Percentiles rank a stretch among this genome's conserved stretches.
phyloP scores from a whole-genome alignment of 1,140 invertebrate genomes.

The Apocrypta bakeri region DNA sequence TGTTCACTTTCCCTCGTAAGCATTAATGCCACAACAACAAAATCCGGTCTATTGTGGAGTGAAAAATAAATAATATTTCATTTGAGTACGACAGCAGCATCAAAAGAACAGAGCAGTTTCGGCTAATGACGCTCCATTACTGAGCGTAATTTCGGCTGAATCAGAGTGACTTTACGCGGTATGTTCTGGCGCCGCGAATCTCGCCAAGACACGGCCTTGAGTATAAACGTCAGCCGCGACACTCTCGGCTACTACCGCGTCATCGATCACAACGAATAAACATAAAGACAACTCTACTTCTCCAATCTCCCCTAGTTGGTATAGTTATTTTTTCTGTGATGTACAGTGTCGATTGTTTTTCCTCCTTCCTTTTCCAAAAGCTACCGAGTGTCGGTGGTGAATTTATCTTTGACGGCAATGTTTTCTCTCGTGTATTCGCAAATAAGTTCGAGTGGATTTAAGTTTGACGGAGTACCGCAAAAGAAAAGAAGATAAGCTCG shows the following conservation, averaged over 20 bases:
- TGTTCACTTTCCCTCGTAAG: not conserved
- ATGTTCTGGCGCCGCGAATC: not conserved
- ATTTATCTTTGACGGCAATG: not conserved
- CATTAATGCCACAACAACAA: not conserved
- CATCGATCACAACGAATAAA: slow-evolving; percentile 34
- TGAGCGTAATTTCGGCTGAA: slow-evolving; percentile 42
- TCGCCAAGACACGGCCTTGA: not conserved
- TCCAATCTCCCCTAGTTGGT: not conserved
- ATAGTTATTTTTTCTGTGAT: not conserved
- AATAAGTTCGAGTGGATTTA: slow-evolving; percentile 13
- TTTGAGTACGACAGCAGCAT: not conserved
- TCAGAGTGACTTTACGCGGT: slow-evolving; percentile 43
- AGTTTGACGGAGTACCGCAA: not conserved
- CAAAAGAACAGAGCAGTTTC: not conserved
- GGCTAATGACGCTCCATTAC: slow-evolving; percentile 40
- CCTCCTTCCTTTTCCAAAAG: not conserved
- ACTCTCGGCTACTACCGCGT: not conserved
- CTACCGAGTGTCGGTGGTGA: not conserved
- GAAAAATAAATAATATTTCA: slow-evolving; percentile 37
- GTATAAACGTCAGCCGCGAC: slow-evolving; percentile 38
- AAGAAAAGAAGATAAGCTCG: not conserved
- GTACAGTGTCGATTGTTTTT: slow-evolving; percentile 6
- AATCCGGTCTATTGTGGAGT: not conserved
- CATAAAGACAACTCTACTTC: not conserved
- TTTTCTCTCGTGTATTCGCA: not conserved